Evolutionary conservation across 1,140 invertebrate genomes (phyloP).

Genomic region (Stenopsyche tienmushanensis): DNA sequence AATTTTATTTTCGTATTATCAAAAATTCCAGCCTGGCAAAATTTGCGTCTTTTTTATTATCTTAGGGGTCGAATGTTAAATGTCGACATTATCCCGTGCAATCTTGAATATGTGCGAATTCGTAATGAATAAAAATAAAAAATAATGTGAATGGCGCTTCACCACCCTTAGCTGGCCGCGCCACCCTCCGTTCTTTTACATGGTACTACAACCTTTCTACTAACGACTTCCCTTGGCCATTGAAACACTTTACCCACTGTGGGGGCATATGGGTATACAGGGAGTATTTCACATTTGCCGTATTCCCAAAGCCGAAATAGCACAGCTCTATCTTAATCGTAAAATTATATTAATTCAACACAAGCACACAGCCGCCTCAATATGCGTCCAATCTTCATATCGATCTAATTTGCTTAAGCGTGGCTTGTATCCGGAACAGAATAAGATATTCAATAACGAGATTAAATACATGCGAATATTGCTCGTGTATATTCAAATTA

Average conservation of each 20-base stretch:
- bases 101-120: background rate
- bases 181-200: constrained; percentile 11
- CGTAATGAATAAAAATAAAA: too few species aligned
- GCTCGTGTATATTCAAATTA: background rate
- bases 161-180: background rate
- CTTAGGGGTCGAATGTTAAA: background rate
- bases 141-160: background rate
- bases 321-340: background rate
- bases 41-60: background rate
- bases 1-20: too few species aligned
- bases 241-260: constrained; percentile 36
- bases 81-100: background rate
- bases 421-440: too few species aligned
- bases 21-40: too few species aligned
- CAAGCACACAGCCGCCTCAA: too few species aligned
- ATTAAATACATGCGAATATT: background rate
- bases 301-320: background rate
- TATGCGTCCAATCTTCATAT: too few species aligned
- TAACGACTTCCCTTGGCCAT: constrained; percentile 41
- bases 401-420: too few species aligned
- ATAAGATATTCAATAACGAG: too few species aligned
- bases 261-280: background rate
- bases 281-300: constrained; percentile 12
- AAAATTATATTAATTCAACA: background rate
- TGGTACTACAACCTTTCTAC: constrained; percentile 30